phyloP scores from a whole-genome alignment of 1,140 invertebrate species.

The Lepidurus apus region DNA sequence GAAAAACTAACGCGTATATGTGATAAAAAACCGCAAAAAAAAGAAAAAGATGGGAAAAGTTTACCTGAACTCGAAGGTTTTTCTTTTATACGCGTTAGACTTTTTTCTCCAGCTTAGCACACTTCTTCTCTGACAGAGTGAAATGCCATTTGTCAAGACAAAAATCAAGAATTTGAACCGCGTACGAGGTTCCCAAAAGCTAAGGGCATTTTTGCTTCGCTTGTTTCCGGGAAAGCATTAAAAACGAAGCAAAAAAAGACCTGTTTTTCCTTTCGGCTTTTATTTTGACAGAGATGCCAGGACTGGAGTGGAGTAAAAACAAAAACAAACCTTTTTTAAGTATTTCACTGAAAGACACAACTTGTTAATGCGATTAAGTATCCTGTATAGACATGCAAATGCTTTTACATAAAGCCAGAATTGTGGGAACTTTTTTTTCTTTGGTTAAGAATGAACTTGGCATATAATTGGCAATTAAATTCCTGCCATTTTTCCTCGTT shows the following conservation, averaged over 20 bases:
- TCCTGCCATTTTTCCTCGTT: too few species aligned
- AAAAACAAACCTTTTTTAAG: too few species aligned
- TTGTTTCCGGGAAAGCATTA: not conserved
- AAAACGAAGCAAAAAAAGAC: not conserved
- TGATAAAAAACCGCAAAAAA: not conserved
- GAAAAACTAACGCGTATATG: not conserved
- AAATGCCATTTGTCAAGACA: constrained; percentile 17
- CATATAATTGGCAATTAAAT: too few species aligned
- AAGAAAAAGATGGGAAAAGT: not conserved
- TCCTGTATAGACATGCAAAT: too few species aligned
- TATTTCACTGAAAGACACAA: too few species aligned
- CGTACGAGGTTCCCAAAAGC: not conserved
- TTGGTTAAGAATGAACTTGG: too few species aligned
- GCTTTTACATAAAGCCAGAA: too few species aligned
- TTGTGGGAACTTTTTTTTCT: too few species aligned
- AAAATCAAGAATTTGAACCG: not conserved
- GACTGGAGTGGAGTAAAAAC: not conserved
- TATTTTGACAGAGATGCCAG: not conserved
- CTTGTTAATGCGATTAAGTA: too few species aligned
- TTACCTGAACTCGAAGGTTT: not conserved
- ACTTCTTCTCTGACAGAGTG: constrained; percentile 10
- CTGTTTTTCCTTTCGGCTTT: not conserved
- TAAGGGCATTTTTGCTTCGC: not conserved
- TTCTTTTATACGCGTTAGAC: not conserved
- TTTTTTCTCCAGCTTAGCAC: not conserved